A percentile compares a stretch with the other conserved stretches of the same genome.
Conservation (phyloP, 2,888 invertebrate genomes). For the Chymomyza procnemis region DNA sequence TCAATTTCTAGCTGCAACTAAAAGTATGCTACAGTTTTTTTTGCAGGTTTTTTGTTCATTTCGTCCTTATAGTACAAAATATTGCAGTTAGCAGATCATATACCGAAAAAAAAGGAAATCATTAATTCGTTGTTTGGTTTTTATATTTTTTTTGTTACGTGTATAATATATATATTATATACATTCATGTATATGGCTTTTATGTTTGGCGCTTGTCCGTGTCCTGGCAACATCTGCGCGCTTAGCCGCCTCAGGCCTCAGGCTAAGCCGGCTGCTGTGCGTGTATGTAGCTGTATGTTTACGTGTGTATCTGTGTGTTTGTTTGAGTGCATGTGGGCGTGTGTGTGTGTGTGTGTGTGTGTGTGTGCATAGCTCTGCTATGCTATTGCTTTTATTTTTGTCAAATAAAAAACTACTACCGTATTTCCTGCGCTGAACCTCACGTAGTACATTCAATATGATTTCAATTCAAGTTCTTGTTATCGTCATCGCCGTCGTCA, state of each 20-base stretch:
- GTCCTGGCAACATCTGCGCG: constrained; percentile 17
- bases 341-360: constrained; percentile 9
- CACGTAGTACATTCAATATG: constrained; percentile 25
- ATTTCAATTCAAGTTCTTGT: background rate
- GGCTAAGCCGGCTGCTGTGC: constrained; percentile 5
- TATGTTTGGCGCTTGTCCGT: background rate
- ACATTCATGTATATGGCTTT: background rate
- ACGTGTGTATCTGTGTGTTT: constrained; percentile 20
- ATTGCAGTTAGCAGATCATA: constrained; percentile 5
- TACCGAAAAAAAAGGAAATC: constrained; percentile 23
- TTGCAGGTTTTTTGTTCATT: background rate
- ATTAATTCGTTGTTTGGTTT: background rate
- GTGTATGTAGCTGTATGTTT: constrained; percentile 19
- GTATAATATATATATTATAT: background rate
- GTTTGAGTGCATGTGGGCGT: constrained; percentile 16
- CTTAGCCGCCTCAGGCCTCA: constrained; percentile 15
- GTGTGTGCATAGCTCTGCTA: constrained; percentile 11
- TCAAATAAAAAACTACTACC: constrained; percentile 79
- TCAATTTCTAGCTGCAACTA: background rate
- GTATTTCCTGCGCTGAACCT: constrained; percentile 78
- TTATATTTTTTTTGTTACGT: background rate
- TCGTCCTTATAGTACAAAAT: too few relatives aligned
- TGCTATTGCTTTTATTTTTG: constrained; percentile 37
- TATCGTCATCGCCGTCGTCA: background rate
- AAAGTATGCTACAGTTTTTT: constrained; percentile 8